Conservation (phyloP, 2,797 vertebrate species). For the Apodemus agrarius region DNA sequence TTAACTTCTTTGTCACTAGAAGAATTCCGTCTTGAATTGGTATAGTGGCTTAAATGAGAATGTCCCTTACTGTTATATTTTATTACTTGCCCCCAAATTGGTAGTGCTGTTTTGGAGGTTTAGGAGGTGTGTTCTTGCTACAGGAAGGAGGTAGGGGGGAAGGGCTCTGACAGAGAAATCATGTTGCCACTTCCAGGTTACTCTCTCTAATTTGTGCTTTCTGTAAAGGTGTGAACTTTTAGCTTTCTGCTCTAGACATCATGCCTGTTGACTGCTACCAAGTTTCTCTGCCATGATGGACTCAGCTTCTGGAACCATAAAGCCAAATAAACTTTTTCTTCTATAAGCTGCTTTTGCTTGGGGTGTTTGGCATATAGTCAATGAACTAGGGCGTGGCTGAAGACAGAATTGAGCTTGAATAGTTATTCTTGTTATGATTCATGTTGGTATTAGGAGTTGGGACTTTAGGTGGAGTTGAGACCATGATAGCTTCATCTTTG, state of each 20-base stretch:
- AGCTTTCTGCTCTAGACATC: not conserved
- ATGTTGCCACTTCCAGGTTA: not conserved
- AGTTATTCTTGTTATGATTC: not conserved
- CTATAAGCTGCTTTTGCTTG: not conserved
- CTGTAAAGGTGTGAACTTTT: not conserved
- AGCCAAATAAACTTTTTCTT: not conserved
- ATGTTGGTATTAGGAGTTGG: not conserved
- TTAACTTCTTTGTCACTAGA: not conserved
- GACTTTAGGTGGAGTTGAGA: no score
- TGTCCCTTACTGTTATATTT: not conserved
- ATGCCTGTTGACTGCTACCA: not conserved
- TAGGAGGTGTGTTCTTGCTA: not conserved
- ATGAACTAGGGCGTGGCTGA: not conserved
- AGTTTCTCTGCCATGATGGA: not conserved
- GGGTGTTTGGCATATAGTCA: not conserved
- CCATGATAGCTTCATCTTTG: not conserved
- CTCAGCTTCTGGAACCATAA: not conserved
- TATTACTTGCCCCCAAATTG: not conserved
- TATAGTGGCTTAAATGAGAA: not conserved
- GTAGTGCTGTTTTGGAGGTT: not conserved
- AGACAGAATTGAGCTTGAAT: not conserved
- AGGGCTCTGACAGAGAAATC: not conserved
- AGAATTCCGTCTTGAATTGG: not conserved
- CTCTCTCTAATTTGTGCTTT: not conserved
- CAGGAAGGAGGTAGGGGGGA: not conserved